Base-by-base conservation (phyloP, 2,888 invertebrate species). In the Nebria brevicollis region DNA sequence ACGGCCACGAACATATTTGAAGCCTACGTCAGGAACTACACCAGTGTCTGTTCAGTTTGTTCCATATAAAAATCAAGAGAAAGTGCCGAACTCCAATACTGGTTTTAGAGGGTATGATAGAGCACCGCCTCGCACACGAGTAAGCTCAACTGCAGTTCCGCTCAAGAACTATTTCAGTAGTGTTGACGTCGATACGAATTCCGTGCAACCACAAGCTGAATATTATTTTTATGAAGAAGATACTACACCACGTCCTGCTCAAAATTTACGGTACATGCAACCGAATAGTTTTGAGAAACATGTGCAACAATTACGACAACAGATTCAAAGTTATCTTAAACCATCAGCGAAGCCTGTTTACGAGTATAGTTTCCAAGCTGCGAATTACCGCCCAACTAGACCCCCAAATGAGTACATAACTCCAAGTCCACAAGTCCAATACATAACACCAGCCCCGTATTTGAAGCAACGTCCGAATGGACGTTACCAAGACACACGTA, bases 311-410 rank as follows among this genome's bases (percentile, higher is more conserved):
- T 91, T 94, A 83, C 92, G 93, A 83, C 92, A 94, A 84, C 93
- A 94, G 26, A 91, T 94, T 73, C 92, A 93, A 82, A 86, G 87
- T 65, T 92, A 92, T 86, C 90, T 91, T 7, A 92, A 92, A 86
- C 88, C 91, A 11, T 89, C 91, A 76, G 87, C 91, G 0, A 92
- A 93, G 86, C 93, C 94, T 0, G 91, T 93, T 7, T 95, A 94
- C 86, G 94, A 95, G 86, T 95, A 93, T 86, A 94, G 93, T 85
- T 95, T 93, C 86, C 93, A 95, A 86, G 91, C 93, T 0, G 91
- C 92, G 10, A 90, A 90, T 84, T 90, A 79, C 72, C 64, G 77
- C n/a, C 77, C 76, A 15, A 68, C 82, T 82, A 82, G 70, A 77
- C 77, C 83, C 66, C 77, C 77, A 72, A 66, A 42, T 8, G 73